Percentiles rank a stretch among this genome's conserved stretches.
These are phyloP conservation scores for Hemicordylus capensis DNA, from an alignment of 2,113 vertebrate genomes.

Conservation along the genomic window DNA sequence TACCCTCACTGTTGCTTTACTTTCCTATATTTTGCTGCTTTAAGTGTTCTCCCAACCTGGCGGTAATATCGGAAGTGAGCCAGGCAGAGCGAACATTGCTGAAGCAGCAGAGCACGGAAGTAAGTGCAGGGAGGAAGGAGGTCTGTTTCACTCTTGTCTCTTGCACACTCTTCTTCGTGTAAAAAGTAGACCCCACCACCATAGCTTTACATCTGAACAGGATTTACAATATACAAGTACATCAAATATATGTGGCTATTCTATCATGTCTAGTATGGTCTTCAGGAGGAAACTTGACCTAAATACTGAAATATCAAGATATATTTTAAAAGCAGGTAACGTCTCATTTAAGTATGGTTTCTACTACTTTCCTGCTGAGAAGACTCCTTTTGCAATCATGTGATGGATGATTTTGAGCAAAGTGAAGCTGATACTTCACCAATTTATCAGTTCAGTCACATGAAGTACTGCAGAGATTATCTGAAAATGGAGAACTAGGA, in stretches of 20 bases:
- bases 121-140: too few species aligned
- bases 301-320: neutral
- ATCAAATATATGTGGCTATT: neutral
- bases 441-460: neutral
- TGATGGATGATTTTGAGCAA: neutral
- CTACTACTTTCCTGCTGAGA: too few species aligned
- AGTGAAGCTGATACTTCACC: neutral
- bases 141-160: neutral
- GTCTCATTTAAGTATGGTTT: neutral
- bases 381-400: too few species aligned
- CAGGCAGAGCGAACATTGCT: neutral
- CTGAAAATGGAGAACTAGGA: neutral
- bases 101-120: neutral
- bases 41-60: too few species aligned
- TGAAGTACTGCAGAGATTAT: neutral
- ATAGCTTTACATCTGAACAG: neutral
- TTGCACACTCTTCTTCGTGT: neutral
- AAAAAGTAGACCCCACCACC: neutral
- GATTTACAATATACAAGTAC: too few species aligned
- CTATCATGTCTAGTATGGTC: neutral
- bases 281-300: neutral
- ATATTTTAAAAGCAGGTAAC: neutral
- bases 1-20: neutral
- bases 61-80: neutral
- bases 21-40: too few species aligned